Evolutionary conservation across 2,797 vertebrate genomes (phyloP).

Genomic region (Distichodus sexfasciatus): DNA sequence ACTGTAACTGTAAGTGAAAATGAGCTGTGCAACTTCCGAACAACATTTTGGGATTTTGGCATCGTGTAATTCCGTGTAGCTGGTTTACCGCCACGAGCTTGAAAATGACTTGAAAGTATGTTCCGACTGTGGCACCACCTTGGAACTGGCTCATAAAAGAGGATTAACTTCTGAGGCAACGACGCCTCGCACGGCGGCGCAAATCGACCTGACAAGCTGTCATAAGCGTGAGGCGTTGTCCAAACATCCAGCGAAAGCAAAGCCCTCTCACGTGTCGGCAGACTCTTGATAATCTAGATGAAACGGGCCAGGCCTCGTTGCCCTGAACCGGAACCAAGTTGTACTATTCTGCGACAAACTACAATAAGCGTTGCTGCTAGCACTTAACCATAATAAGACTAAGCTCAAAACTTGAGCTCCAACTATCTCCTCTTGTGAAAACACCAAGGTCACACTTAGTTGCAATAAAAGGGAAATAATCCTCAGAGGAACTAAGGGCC

Average conservation of each 20-base stretch:
- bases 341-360: neutral
- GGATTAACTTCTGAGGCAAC: constrained; percentile 12
- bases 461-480: no score
- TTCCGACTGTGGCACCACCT: constrained; percentile 4
- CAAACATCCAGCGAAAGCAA: constrained; percentile 12
- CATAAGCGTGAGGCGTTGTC: constrained; percentile 3
- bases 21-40: no score
- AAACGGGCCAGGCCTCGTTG: neutral
- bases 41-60: no score
- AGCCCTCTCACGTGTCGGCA: constrained; percentile 1
- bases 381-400: constrained; percentile 12
- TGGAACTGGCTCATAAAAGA: constrained; percentile 13
- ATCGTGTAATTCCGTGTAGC: neutral
- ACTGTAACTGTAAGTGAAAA: neutral
- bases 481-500: constrained; percentile 25
- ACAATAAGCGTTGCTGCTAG: neutral
- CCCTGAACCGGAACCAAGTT: constrained; percentile 12
- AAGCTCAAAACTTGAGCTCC: constrained; percentile 26
- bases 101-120: constrained; percentile 7
- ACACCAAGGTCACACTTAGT: constrained; percentile 38
- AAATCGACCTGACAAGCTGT: constrained; percentile 22
- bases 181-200: neutral
- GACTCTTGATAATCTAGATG: neutral
- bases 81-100: neutral
- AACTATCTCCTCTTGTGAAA: constrained; percentile 51